Base-by-base conservation (phyloP, 2,113 vertebrate genomes). In the Menura novaehollandiae region DNA sequence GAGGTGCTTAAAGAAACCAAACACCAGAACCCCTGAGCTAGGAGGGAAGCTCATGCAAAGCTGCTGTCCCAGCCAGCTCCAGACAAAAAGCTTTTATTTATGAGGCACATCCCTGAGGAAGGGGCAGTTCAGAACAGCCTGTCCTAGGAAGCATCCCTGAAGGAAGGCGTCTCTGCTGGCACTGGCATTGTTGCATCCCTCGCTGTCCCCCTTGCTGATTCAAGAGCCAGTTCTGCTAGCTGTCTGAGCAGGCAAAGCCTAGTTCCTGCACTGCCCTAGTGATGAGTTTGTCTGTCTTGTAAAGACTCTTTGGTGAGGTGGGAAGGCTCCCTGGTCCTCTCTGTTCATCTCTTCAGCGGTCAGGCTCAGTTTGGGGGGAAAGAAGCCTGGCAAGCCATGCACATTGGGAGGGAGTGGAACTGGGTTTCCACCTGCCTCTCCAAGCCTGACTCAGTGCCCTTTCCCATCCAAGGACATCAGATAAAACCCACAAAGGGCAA, bases 171-270 rank as follows among this genome's bases (percentile, higher is more conserved):
- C 30, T 5, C 4, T 22, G 43, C 56, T 19, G 23, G 8, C 1
- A 1, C 35, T 43, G 39, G 26, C 0, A 2, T 17, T 41, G 21
- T 22, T 49, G 14, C 11, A 13, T 20, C 39, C 3, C 0, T 30
- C 58, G 46, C 13, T 23, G 20, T 28, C 39, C 13, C 53, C 60
- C 51, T 26, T 1, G 2, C 10, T 7, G 11, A 14, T 49, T 44
- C 39, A 3, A 44, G 28, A 73, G 44, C 39, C 75, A 8, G 2
- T 21, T 23, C 35, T 43, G 33, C 21, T 83, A 44, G 28, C 44
- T 37, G 22, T 19, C 22, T 19, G 32, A 26, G 22, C 18, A 32
- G 37, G n/a, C 10, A 6, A 24, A 58, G 15, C 74, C 58, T 63
- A 35, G 46, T 15, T 23, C 6, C 46, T 53, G 44, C 10, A 15